Percentiles rank a stretch among this genome's conserved stretches.
Evolutionary conservation across 2,113 vertebrate species (phyloP).

Genomic region (Fulmarus glacialis): DNA sequence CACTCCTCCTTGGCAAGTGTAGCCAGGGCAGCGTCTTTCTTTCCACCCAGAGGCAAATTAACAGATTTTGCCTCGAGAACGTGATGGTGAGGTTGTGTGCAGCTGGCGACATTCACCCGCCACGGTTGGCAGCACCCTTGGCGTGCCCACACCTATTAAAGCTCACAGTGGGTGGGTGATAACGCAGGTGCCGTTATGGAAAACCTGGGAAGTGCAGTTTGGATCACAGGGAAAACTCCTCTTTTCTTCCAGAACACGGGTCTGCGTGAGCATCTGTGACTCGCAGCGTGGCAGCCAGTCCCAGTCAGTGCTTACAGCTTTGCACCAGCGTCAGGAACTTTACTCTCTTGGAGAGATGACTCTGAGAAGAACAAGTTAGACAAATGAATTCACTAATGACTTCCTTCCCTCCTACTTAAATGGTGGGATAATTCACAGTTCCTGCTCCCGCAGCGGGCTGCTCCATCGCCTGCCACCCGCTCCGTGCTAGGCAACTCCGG

Average conservation of each 20-base stretch:
- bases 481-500: not conserved
- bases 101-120: not conserved
- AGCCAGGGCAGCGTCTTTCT: not conserved
- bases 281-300: not conserved
- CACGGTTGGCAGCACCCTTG: not conserved
- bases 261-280: not conserved
- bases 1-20: constrained; percentile 28
- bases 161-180: not conserved
- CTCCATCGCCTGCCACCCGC: not conserved
- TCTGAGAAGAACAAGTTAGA: constrained; percentile 50
- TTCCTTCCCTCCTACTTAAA: constrained; percentile 68
- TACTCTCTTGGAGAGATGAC: not conserved
- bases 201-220: not conserved
- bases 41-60: constrained; percentile 31
- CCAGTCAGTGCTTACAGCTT: not conserved
- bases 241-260: not conserved
- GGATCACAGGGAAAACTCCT: rapidly evolving
- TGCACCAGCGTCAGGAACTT: not conserved
- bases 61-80: not conserved
- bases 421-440: constrained; percentile 46
- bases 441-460: constrained; percentile 35
- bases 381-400: constrained; percentile 62
- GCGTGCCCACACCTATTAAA: not conserved
- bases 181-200: rapidly evolving
- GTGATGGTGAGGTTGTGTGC: rapidly evolving